A percentile compares a stretch with the other conserved stretches of the same genome.
These are phyloP conservation scores for Crotophaga sulcirostris DNA, from an alignment of 2,113 vertebrate genomes.

Conservation along the genomic window DNA sequence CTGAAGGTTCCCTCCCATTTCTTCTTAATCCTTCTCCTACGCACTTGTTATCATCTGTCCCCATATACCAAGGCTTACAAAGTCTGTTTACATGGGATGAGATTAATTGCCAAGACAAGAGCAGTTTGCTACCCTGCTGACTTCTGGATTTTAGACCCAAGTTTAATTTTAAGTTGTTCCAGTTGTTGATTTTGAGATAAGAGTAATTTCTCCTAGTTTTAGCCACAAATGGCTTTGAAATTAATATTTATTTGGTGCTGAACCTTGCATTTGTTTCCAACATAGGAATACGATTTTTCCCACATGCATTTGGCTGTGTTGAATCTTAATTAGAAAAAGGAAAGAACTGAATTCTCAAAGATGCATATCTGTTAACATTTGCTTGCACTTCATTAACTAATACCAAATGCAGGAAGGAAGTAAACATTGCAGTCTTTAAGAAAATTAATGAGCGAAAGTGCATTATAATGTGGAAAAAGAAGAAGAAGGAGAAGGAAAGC, in stretches of 20 bases:
- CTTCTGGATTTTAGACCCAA: background rate
- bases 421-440: background rate
- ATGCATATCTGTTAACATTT: background rate
- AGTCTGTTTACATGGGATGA: background rate
- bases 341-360: background rate
- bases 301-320: background rate
- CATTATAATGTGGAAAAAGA: background rate
- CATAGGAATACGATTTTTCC: background rate
- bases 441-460: background rate
- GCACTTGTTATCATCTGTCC: background rate
- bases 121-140: background rate
- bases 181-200: slow-evolving; percentile 16
- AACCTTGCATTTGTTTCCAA: background rate
- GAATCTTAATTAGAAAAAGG: slow-evolving; percentile 12
- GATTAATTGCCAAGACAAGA: background rate
- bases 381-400: background rate
- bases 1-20: background rate
- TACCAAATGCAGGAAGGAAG: slow-evolving; percentile 28
- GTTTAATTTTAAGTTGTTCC: background rate
- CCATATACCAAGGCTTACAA: background rate
- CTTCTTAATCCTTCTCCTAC: background rate
- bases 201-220: background rate
- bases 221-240: background rate
- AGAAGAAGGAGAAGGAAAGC: background rate
- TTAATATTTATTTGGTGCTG: background rate